Evolutionary conservation across 1,140 invertebrate species (phyloP), one percentile per base, ranked within the genome.

Genomic region (Drosophila ohnishii): DNA sequence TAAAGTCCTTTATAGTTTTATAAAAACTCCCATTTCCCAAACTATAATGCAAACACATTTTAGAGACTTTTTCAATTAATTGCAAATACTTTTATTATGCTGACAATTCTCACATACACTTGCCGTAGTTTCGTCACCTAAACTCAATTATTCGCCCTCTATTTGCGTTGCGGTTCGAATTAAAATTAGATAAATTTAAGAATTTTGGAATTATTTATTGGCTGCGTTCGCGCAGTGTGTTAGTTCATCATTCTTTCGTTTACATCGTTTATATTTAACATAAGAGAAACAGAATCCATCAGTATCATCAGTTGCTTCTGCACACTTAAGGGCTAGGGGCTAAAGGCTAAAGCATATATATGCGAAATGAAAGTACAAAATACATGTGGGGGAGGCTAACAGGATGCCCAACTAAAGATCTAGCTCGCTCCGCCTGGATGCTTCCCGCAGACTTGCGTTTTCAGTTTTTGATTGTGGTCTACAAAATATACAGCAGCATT

Each of bases 191-290:
- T 86, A 75, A 82, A 78, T 82, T 86, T 75, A 72, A 67, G 79
- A 86, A 82, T 87, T 87, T 86, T 87, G 82, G 82, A 86, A 86
- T 86, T 86, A 56, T 73, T 71, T 86, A 75, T 73, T 75, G 53
- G 47, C 72, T 78, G 75, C 75, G 64, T 62, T 62, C 55, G 74
- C 79, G 81, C 70, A 53, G 32, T 74, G 75, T 60, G 63, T 80
- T 83, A 85, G 63, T 65, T 73, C 57, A 61, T 69, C 57, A 30
- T 73, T 74, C 55, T 25, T 73, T 74, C 55, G 59, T 72, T 74
- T 57, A 73, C 61, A 80, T 75, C 37, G 11, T 40, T 60, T 56
- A 22, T 48, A 35, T 63, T 63, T 44, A 78, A 82, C 63, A 69
- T 61, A 78, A 71, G 59, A 58, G 67, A 45, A 77, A 60, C 64